Percentiles rank a stretch among this genome's conserved stretches.
Conservation (phyloP, 2,113 vertebrate species). For the Oenanthe oenanthe region DNA sequence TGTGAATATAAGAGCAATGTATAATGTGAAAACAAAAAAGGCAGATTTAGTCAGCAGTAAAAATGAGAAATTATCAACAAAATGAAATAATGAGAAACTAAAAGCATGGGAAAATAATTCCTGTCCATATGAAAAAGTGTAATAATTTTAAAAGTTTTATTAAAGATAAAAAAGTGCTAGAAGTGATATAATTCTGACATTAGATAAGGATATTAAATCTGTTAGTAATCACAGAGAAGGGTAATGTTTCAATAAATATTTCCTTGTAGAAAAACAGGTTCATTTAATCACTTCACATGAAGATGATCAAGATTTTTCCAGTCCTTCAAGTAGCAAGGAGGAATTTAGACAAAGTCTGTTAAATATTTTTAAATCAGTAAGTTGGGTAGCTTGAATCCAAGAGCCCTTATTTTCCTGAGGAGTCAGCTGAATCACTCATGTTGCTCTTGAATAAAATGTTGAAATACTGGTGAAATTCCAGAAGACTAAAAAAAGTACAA, state of each 20-base stretch:
- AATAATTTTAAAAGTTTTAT: background rate
- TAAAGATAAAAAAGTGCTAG: background rate
- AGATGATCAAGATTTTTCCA: background rate
- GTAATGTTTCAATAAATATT: background rate
- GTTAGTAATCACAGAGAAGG: background rate
- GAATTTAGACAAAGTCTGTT: background rate
- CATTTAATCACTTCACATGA: background rate
- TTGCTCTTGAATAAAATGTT: background rate
- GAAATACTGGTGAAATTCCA: background rate
- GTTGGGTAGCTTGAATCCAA: background rate
- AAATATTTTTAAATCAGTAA: background rate
- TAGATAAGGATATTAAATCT: background rate
- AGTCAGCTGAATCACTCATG: background rate
- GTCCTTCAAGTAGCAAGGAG: background rate
- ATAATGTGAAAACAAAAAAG: background rate
- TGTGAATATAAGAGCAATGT: background rate
- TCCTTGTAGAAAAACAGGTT: background rate
- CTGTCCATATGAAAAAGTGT: background rate
- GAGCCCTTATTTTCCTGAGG: background rate
- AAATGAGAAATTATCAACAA: background rate
- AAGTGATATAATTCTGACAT: background rate
- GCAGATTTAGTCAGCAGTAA: background rate
- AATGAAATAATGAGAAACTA: background rate
- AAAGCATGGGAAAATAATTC: background rate
- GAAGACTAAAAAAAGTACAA: background rate